A percentile compares a stretch with the other conserved stretches of the same genome.
phyloP scores from a whole-genome alignment of 2,888 invertebrate species.

The Theretra japonica region DNA sequence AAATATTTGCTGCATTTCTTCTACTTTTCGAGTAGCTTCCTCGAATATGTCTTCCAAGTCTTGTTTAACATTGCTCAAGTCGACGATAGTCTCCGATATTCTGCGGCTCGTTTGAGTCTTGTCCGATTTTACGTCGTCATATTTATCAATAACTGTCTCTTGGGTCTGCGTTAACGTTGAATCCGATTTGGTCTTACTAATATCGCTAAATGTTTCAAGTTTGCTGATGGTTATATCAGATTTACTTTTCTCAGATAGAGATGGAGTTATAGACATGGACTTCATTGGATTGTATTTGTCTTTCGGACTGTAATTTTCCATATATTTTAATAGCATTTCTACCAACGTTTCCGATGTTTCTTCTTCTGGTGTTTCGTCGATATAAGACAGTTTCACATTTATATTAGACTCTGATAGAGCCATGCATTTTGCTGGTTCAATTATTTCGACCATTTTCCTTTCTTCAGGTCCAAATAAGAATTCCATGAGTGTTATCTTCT shows the following conservation, averaged over 20 bases:
- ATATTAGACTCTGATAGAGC: slow-evolving; percentile 71
- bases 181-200: slow-evolving; percentile 80
- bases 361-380: slow-evolving; percentile 78
- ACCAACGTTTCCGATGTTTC: slow-evolving; percentile 73
- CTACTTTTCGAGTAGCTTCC: slow-evolving; percentile 63
- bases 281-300: slow-evolving; percentile 59
- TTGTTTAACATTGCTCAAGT: slow-evolving; percentile 72
- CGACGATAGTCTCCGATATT: slow-evolving; percentile 75
- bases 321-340: slow-evolving; percentile 78
- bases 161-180: slow-evolving; percentile 77
- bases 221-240: slow-evolving; percentile 78
- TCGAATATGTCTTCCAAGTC: slow-evolving; percentile 74
- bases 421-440: slow-evolving; percentile 58
- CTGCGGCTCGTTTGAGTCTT: slow-evolving; percentile 58
- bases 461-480: slow-evolving; percentile 77
- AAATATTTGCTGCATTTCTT: slow-evolving; percentile 54
- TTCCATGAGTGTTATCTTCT: slow-evolving; percentile 80
- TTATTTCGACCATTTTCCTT: slow-evolving; percentile 63
- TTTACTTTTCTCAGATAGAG: slow-evolving; percentile 76
- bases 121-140: slow-evolving; percentile 54
- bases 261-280: slow-evolving; percentile 68
- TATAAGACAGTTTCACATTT: slow-evolving; percentile 72
- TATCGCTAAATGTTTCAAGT: slow-evolving; percentile 75
- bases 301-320: slow-evolving; percentile 71
- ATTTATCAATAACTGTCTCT: slow-evolving; percentile 76